phyloP scores from a whole-genome alignment of 2,797 vertebrate genomes.

The Oreochromis mossambicus region DNA sequence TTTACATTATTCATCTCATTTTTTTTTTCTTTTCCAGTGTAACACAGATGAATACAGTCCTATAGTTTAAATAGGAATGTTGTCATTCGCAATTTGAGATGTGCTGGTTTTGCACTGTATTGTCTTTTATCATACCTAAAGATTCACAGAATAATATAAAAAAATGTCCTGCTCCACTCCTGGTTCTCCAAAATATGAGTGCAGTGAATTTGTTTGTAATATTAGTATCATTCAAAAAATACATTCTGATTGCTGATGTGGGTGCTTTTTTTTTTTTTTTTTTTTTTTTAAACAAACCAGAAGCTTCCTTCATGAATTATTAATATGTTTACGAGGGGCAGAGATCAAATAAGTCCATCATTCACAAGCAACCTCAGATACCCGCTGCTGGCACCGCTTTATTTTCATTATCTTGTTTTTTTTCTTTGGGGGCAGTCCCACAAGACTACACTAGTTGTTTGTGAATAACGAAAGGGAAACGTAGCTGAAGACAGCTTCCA shows the following conservation, averaged over 20 bases:
- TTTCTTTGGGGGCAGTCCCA: slow-evolving; percentile 2
- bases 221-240: neutral
- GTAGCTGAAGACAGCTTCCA: neutral
- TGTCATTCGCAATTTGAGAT: neutral
- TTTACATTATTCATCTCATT: neutral
- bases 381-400: neutral
- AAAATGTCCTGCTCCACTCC: neutral
- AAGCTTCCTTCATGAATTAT: slow-evolving; percentile 25
- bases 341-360: slow-evolving; percentile 32
- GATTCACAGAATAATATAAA: neutral
- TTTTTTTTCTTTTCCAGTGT: neutral
- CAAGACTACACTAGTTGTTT: neutral
- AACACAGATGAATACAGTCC: neutral
- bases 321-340: slow-evolving; percentile 3
- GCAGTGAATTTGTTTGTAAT: neutral
- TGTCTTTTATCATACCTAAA: neutral
- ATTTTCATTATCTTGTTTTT: neutral
- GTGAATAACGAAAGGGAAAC: neutral
- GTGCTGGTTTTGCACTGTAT: neutral
- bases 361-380: slow-evolving; percentile 7
- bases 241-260: neutral
- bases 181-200: neutral
- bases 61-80: neutral
- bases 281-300: neutral
- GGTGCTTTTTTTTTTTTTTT: neutral